phyloP scores from a whole-genome alignment of 2,888 invertebrate species.

The Apoderus coryli region DNA sequence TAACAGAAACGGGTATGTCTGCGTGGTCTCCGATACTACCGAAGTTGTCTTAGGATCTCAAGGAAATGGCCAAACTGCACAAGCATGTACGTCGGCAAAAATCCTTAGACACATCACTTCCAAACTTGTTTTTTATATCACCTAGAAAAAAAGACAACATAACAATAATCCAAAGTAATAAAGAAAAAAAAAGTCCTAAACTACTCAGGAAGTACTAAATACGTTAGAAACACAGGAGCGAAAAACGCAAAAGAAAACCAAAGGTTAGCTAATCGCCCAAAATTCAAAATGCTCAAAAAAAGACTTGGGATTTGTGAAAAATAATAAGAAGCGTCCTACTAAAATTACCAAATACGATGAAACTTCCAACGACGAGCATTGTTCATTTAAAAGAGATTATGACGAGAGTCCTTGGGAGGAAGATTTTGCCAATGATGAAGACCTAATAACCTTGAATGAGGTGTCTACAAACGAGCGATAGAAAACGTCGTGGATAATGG shows the following conservation, averaged over 20 bases:
- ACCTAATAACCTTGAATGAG: conserved; percentile 1
- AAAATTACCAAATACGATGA: too few species aligned
- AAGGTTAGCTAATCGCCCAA: background rate
- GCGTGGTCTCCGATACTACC: too few species aligned
- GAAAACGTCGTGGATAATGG: conserved; percentile 5
- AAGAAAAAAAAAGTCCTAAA: too few species aligned
- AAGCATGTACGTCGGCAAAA: too few species aligned
- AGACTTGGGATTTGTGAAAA: background rate
- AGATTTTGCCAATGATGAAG: conserved; percentile 1
- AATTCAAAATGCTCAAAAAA: background rate
- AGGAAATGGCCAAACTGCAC: too few species aligned
- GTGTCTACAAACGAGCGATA: conserved; percentile 4
- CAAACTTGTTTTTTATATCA: too few species aligned
- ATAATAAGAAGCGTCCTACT: background rate
- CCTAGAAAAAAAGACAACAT: too few species aligned
- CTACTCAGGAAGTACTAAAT: conserved; percentile 3
- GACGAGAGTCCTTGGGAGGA: conserved; percentile 4
- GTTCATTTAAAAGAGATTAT: background rate
- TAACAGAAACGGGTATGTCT: too few species aligned
- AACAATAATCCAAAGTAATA: too few species aligned
- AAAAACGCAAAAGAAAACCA: background rate
- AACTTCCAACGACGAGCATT: conserved; percentile 1
- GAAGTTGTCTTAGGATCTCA: too few species aligned
- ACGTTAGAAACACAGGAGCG: conserved; percentile 1
- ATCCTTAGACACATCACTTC: too few species aligned